phyloP scores from a whole-genome alignment of 2,797 vertebrate genomes.

The Toxotes lorentzi region DNA sequence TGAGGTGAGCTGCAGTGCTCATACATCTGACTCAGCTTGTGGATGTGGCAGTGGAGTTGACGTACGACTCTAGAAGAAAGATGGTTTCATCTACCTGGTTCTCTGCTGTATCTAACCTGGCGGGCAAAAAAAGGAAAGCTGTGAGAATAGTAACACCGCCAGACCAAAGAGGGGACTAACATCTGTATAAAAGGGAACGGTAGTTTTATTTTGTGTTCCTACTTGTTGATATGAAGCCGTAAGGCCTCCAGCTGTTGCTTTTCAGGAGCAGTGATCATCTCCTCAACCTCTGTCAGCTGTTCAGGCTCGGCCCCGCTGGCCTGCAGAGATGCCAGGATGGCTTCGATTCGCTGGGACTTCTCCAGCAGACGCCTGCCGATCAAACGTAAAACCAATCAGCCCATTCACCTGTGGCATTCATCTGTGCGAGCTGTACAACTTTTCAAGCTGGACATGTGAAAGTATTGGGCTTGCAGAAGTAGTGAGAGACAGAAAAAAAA shows the following conservation, averaged over 20 bases:
- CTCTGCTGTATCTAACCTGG: constrained; percentile 94
- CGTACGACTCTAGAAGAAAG: constrained; percentile 92
- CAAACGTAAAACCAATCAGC: constrained; percentile 28
- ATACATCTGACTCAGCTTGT: constrained; percentile 60
- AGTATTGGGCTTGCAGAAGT: background rate
- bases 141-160: background rate
- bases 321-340: constrained; percentile 94
- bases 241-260: constrained; percentile 92
- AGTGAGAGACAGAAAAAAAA: background rate
- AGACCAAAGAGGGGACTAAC: background rate
- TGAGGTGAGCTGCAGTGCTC: background rate
- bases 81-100: constrained; percentile 97
- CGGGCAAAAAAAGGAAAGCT: background rate
- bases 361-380: constrained; percentile 90
- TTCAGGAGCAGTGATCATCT: constrained; percentile 95
- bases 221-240: constrained; percentile 94
- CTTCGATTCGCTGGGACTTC: constrained; percentile 96
- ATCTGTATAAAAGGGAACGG: background rate
- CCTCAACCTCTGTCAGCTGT: constrained; percentile 95
- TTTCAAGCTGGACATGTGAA: background rate
- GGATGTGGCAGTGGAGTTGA: constrained; percentile 73
- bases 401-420: background rate
- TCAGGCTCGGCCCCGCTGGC: constrained; percentile 90
- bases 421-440: background rate
- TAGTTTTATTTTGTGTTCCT: constrained; percentile 37